Evolutionary conservation across 1,140 invertebrate genomes (phyloP), one percentile per base, ranked within the genome.

Genomic region (Rhyzopertha dominica): DNA sequence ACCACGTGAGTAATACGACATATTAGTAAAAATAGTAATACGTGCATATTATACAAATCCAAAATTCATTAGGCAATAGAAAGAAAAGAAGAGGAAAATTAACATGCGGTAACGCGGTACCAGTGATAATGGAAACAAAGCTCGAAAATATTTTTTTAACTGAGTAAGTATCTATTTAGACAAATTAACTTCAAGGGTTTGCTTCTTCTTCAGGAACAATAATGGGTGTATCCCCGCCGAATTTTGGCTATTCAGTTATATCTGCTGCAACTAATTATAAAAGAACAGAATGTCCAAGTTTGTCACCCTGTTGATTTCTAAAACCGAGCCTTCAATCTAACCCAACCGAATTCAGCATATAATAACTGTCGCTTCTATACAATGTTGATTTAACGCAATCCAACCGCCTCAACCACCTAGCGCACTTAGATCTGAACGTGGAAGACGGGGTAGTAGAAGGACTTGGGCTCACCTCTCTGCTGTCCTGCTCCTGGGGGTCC

Each of bases 401-500:
- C 24, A 40, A 50, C 12, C 44, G 34, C 23, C 42, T 40, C 31
- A 50, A 28, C 2, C 17, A 50, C 48, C 26, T 45, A 50, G 39
- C 46, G 46, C 2, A 50, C 43, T 29, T 42, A 50, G 48, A 50
- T 13, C 17, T 23, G 24, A 43, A 50, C n/a, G 34, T 43, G 17
- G 48, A 34, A 40, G 48, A 35, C 29, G 48, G 39, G 41, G n/a
- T n/a, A n/a, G n/a, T n/a, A n/a, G n/a, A n/a, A n/a, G n/a, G n/a
- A n/a, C n/a, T n/a, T 24, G 16, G 29, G 43, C 71, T 81, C 73
- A 82, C 82, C 76, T 84, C 85, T 77, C 80, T 86, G 61, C 74
- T 75, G 32, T 78, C 77, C 64, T 84, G 82, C 17, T 80, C 79
- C 19, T 79, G 75, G 40, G 87, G 82, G 64, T 92, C 89, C 20